Conservation (phyloP, 2,888 invertebrate species). For the Amphipoea lucens region DNA sequence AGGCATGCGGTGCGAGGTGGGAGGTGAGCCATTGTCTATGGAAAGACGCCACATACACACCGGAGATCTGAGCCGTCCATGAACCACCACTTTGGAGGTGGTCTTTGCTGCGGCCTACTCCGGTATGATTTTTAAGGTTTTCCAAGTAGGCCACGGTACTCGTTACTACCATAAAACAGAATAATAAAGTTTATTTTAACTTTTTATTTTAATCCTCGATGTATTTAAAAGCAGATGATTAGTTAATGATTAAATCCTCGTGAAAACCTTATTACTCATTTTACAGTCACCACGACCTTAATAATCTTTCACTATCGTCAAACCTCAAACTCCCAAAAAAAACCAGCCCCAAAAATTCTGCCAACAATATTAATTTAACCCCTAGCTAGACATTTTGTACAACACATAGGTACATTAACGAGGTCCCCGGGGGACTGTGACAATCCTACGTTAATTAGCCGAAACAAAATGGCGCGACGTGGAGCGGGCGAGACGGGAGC, state of each 20-base stretch:
- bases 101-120: background rate
- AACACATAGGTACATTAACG: constrained; percentile 66
- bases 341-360: constrained; percentile 18
- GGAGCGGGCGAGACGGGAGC: constrained; percentile 48
- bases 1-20: background rate
- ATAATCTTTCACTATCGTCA: constrained; percentile 9
- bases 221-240: too few relatives aligned
- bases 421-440: constrained; percentile 66
- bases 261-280: background rate
- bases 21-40: background rate
- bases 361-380: constrained; percentile 59
- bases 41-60: background rate
- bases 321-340: constrained; percentile 18
- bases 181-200: background rate
- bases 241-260: background rate
- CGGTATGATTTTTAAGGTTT: background rate
- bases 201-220: too few relatives aligned
- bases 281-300: background rate
- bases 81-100: background rate
- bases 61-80: background rate
- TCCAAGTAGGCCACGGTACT: background rate
- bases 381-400: constrained; percentile 54
- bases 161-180: background rate
- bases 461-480: constrained; percentile 73
- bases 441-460: constrained; percentile 75